These are phyloP conservation scores for Glyptemys insculpta DNA, from an alignment of 2,797 vertebrate species.

Conservation along the genomic window DNA sequence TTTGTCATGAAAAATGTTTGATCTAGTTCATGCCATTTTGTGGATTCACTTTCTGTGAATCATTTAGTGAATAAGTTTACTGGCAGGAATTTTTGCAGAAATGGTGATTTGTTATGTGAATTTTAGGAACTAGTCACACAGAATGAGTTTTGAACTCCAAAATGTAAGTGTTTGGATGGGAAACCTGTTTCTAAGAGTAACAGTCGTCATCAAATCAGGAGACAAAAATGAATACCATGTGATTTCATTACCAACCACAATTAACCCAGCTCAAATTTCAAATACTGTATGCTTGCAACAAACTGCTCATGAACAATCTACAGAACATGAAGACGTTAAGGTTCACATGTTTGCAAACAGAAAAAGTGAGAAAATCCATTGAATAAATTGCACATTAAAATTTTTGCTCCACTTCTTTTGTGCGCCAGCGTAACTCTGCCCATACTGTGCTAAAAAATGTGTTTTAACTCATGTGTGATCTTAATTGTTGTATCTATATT, in stretches of 20 bases:
- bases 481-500: slow-evolving; percentile 67
- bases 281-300: neutral
- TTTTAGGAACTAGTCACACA: neutral
- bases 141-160: neutral
- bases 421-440: slow-evolving; percentile 30
- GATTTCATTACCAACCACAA: neutral
- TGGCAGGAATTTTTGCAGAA: neutral
- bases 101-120: neutral
- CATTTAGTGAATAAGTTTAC: neutral
- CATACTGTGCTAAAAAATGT: slow-evolving; percentile 58
- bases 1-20: neutral
- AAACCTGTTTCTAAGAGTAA: neutral
- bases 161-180: neutral
- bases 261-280: neutral
- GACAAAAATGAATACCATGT: neutral
- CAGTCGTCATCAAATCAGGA: neutral
- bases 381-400: slow-evolving; percentile 32
- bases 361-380: slow-evolving; percentile 9
- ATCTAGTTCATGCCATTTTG: neutral
- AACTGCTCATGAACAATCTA: neutral
- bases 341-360: slow-evolving; percentile 23
- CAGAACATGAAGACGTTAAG: neutral
- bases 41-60: neutral
- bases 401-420: neutral
- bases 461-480: slow-evolving; percentile 35